These are phyloP conservation scores for Oreochromis grahami DNA, from an alignment of 2,797 vertebrate genomes.

Conservation along the genomic window DNA sequence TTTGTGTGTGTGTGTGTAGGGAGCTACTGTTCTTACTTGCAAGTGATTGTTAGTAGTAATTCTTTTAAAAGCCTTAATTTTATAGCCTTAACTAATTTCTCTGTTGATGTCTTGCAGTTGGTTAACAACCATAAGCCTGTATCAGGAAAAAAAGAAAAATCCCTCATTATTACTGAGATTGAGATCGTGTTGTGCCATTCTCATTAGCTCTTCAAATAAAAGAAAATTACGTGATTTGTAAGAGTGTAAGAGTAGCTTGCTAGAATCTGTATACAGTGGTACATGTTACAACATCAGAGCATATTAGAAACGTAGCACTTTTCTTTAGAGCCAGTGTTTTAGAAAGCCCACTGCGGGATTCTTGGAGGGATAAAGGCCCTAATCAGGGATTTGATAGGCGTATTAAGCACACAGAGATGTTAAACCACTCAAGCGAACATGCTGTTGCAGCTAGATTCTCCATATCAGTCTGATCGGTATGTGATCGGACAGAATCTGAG, in stretches of 20 bases:
- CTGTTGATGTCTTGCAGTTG: neutral
- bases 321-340: constrained; percentile 40
- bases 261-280: constrained; percentile 23
- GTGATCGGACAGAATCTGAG: neutral
- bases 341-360: constrained; percentile 46
- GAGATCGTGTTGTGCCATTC: neutral
- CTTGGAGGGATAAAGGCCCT: constrained; percentile 55
- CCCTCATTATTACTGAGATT: neutral
- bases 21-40: constrained; percentile 28
- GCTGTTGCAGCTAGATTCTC: constrained; percentile 36
- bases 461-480: constrained; percentile 22
- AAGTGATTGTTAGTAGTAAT: neutral
- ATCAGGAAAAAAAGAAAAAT: constrained; percentile 13
- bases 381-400: constrained; percentile 61
- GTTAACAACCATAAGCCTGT: neutral
- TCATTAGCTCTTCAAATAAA: neutral
- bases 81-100: constrained; percentile 47
- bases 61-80: constrained; percentile 51
- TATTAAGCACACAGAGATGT: constrained; percentile 55
- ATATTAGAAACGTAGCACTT: constrained; percentile 50
- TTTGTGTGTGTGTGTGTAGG: neutral
- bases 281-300: constrained; percentile 30
- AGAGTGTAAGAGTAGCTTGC: neutral
- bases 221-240: constrained; percentile 11
- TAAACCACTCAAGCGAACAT: constrained; percentile 64